Conservation (phyloP, 2,797 vertebrate species). For the Paramormyrops hopkinsi region DNA sequence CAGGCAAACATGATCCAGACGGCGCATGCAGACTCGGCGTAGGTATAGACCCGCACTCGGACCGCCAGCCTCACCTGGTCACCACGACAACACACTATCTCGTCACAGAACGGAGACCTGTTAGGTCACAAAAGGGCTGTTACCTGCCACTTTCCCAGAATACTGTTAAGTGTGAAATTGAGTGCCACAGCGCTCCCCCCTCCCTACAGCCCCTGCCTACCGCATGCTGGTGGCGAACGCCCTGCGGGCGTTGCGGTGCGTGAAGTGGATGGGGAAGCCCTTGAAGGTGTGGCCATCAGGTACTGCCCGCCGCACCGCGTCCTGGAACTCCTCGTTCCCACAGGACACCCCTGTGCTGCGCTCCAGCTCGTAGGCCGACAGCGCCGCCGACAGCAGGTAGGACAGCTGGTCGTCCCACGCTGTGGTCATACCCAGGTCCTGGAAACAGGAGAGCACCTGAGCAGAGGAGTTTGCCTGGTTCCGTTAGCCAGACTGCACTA, state of each 20-base stretch:
- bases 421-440: constrained; percentile 84
- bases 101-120: constrained; percentile 91
- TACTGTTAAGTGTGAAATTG: neutral
- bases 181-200: neutral
- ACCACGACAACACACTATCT: constrained; percentile 87
- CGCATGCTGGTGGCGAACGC: constrained; percentile 85
- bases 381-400: constrained; percentile 85
- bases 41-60: constrained; percentile 82
- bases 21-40: constrained; percentile 84
- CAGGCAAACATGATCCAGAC: constrained; percentile 99
- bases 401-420: constrained; percentile 93
- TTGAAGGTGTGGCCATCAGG: constrained; percentile 96
- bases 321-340: constrained; percentile 96
- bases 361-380: constrained; percentile 89
- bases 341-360: constrained; percentile 78
- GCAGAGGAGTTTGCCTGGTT: neutral
- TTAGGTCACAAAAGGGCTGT: constrained; percentile 29
- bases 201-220: constrained; percentile 48
- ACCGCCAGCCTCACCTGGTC: constrained; percentile 89
- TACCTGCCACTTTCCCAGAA: neutral
- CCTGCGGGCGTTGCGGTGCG: constrained; percentile 83
- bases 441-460: neutral
- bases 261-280: constrained; percentile 93
- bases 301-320: constrained; percentile 82
- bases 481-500: neutral